Base-by-base conservation (phyloP, 2,797 vertebrate species). In the Bovichtus diacanthus region DNA sequence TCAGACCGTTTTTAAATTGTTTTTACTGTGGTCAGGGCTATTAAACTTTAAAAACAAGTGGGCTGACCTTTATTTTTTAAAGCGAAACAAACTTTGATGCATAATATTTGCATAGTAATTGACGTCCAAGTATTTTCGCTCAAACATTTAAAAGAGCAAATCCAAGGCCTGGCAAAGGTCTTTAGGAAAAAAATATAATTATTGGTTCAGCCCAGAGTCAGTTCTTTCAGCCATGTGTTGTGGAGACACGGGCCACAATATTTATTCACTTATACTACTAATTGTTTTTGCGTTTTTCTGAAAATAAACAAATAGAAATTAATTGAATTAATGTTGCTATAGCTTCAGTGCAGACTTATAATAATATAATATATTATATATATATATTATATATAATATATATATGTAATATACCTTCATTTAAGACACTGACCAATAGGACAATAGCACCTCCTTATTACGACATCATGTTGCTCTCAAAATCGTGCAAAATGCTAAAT, bases 151-250 rank as follows among this genome's bases (percentile, higher is more conserved):
- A 34, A 41, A 71, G 36, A 39, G 10, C 2, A 3, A 54, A 74
- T 25, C 6, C 19, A 53, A 23, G 27, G 3, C n/a, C 3, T 6
- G 2, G 29, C 31, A 49, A 53, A 51, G 29, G 13, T 66, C 44
- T 53, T 3, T 0, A 61, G 47, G 36, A 60, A 68, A 47, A 34
- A 51, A 68, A 68, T 27, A 64, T 13, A 55, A 44, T 25, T 11
- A 25, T 62, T 38, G 38, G 62, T 75, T 80, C 70, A 82, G 41
- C 50, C 31, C 25, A 29, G 43, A 77, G 67, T 70, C 50, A 63
- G 10, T 34, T 64, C 70, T 69, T 60, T 81, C 46, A 77, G 23
- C 54, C 19, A 16, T 18, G 15, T 64, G 50, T 21, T 50, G 39
- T 53, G 12, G 23, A 67, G 11, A 63, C n/a, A 21, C n/a, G 34